Evolutionary conservation across 2,797 vertebrate genomes (phyloP).

Genomic region (Hydrolagus colliei): DNA sequence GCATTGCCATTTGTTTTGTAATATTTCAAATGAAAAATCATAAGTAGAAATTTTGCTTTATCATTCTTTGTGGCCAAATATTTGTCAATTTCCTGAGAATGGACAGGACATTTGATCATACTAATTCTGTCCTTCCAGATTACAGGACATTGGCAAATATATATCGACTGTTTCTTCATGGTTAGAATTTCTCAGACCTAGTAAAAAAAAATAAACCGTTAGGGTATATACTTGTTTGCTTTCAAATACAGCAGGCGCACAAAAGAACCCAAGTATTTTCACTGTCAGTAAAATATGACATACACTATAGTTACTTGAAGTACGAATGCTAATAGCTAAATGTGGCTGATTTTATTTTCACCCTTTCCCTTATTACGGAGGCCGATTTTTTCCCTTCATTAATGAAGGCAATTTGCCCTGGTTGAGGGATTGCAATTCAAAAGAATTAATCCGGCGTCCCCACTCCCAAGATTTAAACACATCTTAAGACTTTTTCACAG

Average conservation of each 20-base stretch:
- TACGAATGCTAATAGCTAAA: slow-evolving; percentile 74
- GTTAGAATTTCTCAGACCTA: not conserved
- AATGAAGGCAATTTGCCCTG: slow-evolving; percentile 99
- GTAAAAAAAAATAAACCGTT: not conserved
- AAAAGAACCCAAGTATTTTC: not conserved
- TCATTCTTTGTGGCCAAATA: not conserved
- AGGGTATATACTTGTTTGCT: not conserved
- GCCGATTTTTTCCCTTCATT: slow-evolving; percentile 91
- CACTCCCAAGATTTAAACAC: slow-evolving; percentile 93
- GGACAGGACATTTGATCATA: not conserved
- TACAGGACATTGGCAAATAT: not conserved
- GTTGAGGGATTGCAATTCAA: slow-evolving; percentile 97
- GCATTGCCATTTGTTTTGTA: not conserved
- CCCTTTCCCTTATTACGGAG: slow-evolving; percentile 88
- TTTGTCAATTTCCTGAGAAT: slow-evolving; percentile 4
- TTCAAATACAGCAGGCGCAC: not conserved
- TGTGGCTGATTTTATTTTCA: slow-evolving; percentile 58
- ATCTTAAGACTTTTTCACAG: slow-evolving; percentile 97
- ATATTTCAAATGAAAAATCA: slow-evolving; percentile 21
- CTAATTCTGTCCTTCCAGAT: slow-evolving; percentile 12
- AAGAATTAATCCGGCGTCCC: slow-evolving; percentile 98
- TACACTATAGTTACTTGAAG: slow-evolving; percentile 55
- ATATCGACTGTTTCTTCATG: not conserved
- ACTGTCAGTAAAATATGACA: slow-evolving; percentile 45
- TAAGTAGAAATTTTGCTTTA: not conserved